Conservation (phyloP, 2,113 vertebrate species). For the Capreolus pygargus region DNA sequence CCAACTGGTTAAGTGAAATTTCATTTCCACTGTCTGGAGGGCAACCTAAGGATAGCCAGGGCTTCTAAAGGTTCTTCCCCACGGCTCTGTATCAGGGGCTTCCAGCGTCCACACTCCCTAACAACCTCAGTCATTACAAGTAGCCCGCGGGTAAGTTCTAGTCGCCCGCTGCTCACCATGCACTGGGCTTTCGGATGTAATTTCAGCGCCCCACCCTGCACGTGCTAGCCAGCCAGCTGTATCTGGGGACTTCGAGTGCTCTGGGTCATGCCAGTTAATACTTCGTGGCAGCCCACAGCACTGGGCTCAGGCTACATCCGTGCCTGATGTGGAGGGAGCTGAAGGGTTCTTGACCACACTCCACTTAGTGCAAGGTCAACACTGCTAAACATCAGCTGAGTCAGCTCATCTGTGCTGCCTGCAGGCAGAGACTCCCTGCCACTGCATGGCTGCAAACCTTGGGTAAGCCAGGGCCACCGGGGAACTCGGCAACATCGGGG, state of each 20-base stretch:
- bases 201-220: neutral
- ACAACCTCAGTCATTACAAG: neutral
- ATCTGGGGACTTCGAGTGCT: neutral
- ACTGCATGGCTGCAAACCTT: fast-evolving
- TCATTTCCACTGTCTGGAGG: neutral
- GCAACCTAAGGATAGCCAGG: neutral
- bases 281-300: neutral
- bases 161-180: neutral
- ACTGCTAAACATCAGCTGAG: neutral
- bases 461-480: fast-evolving
- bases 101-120: neutral
- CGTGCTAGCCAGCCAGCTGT: neutral
- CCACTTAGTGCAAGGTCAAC: neutral
- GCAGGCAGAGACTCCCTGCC: neutral
- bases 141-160: neutral
- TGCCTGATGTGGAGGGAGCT: constrained; percentile 7
- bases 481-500: neutral
- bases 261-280: neutral
- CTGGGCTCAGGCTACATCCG: neutral
- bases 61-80: neutral
- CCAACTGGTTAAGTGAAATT: neutral
- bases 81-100: neutral
- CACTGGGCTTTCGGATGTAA: neutral
- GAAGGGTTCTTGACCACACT: constrained; percentile 47
- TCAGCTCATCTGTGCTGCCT: neutral